Evolutionary conservation across 2,113 vertebrate genomes (phyloP).

Genomic region (Sminthopsis crassicaudata): DNA sequence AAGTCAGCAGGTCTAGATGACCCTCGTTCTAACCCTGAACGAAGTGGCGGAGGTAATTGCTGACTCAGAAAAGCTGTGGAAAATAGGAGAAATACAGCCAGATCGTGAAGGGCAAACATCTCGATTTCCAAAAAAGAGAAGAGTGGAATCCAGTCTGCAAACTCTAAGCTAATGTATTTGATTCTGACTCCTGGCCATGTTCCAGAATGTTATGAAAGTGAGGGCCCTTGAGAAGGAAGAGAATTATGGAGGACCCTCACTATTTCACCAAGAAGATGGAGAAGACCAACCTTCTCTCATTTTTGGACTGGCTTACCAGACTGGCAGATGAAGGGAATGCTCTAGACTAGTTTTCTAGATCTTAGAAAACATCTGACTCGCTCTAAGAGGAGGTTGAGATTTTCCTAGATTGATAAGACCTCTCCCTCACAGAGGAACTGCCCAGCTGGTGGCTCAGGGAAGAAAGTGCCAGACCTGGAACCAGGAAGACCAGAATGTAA

Average conservation of each 20-base stretch:
- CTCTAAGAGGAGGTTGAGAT: too few species aligned
- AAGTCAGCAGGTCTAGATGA: background rate
- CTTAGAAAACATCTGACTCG: too few species aligned
- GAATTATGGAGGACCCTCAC: background rate
- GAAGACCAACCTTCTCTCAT: background rate
- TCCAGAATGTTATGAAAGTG: background rate
- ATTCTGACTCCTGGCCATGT: background rate
- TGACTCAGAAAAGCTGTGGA: background rate
- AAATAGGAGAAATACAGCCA: background rate
- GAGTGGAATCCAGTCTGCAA: background rate
- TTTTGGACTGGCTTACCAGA: background rate
- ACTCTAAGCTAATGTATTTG: background rate
- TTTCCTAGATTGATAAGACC: too few species aligned
- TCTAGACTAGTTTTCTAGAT: too few species aligned
- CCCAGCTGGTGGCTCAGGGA: too few species aligned
- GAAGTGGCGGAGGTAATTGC: background rate
- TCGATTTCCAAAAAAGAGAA: background rate
- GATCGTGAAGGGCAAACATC: background rate
- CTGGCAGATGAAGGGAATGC: too few species aligned
- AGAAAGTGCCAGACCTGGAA: too few species aligned
- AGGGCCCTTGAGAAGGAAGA: background rate
- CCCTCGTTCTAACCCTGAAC: background rate
- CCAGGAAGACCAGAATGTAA: too few species aligned
- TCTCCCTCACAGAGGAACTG: too few species aligned
- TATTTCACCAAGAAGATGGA: background rate